phyloP scores from a whole-genome alignment of 2,113 vertebrate genomes.

The Hassar affinis region DNA sequence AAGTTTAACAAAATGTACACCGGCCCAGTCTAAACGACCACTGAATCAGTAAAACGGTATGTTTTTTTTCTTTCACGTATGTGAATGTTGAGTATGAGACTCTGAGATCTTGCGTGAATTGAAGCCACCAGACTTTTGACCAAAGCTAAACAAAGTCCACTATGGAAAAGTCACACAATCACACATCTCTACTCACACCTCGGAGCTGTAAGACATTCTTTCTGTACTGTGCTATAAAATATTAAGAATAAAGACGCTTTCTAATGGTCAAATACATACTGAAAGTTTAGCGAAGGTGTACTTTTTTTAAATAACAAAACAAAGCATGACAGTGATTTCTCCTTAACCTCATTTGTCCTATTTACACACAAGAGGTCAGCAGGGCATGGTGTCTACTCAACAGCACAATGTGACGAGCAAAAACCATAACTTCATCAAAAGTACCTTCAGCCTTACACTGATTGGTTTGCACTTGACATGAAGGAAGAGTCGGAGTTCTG shows the following conservation, averaged over 20 bases:
- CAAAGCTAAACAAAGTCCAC: conserved; percentile 72
- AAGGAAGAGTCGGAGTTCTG: conserved; percentile 24
- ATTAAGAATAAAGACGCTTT: conserved; percentile 53
- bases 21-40: conserved; percentile 56
- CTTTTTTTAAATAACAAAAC: conserved; percentile 35
- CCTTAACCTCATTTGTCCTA: conserved; percentile 46
- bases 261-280: conserved; percentile 33
- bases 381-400: conserved; percentile 48
- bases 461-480: conserved; percentile 19
- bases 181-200: conserved; percentile 63
- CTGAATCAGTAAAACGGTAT: conserved; percentile 52
- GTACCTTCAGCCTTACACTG: conserved; percentile 15
- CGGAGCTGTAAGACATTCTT: conserved; percentile 63
- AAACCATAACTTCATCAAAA: conserved; percentile 34
- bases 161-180: conserved; percentile 72
- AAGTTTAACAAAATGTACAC: conserved; percentile 59
- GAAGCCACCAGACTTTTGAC: conserved; percentile 72
- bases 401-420: conserved; percentile 42
- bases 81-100: conserved; percentile 55
- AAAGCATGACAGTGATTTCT: conserved; percentile 33
- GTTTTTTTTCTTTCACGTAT: conserved; percentile 50
- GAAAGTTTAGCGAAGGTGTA: conserved; percentile 17
- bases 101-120: conserved; percentile 66
- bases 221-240: conserved; percentile 62
- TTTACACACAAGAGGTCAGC: conserved; percentile 49